Evolutionary conservation across 2,113 vertebrate genomes (phyloP), one percentile per base, ranked within the genome.

Genomic region (Acinonyx jubatus): DNA sequence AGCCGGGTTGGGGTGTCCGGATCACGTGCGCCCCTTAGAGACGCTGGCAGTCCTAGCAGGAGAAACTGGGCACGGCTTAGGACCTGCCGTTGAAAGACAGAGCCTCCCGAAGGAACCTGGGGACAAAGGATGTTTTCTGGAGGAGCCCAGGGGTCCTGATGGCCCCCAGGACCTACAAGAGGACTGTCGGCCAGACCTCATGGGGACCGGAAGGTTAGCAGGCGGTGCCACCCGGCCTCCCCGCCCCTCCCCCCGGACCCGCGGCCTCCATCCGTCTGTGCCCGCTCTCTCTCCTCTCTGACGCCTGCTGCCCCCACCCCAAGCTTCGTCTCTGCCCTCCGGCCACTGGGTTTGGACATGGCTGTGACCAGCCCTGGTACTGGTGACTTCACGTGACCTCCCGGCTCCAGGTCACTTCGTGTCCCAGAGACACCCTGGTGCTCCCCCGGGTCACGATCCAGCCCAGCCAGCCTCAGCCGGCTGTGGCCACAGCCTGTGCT

Each of bases 361-460:
- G 23, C 41, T 23, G 45, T 33, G n/a, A 82, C 66, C 0, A 2
- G 65, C 7, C 29, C 55, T 10, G 1, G 0, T 3, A 25, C 6
- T 25, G 78, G 23, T 18, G 57, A 29, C 48, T 25, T 50, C 21
- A 4, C 0, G 0, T 61, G 68, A n/a, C 57, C 36, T n/a, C 27
- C 45, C 1, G 6, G 27, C 29, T 21, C n/a, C n/a, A 1, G 33
- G 82, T 10, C 38, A 16, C 29, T 50, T 12, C 52, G 0, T 0
- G 3, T 16, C 11, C 27, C 3, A 0, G 68, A 48, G 19, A 55
- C 8, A 63, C 52, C 33, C 57, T 14, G 5, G 5, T 33, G 33
- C 38, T 31, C 3, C 16, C 6, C 61, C 1, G 7, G 5, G 1
- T 57, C 90, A n/a, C 0, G 16, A 33, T 19, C n/a, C 48, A 7